Base-by-base conservation (phyloP, 2,113 vertebrate genomes). In the Heptranchias perlo region DNA sequence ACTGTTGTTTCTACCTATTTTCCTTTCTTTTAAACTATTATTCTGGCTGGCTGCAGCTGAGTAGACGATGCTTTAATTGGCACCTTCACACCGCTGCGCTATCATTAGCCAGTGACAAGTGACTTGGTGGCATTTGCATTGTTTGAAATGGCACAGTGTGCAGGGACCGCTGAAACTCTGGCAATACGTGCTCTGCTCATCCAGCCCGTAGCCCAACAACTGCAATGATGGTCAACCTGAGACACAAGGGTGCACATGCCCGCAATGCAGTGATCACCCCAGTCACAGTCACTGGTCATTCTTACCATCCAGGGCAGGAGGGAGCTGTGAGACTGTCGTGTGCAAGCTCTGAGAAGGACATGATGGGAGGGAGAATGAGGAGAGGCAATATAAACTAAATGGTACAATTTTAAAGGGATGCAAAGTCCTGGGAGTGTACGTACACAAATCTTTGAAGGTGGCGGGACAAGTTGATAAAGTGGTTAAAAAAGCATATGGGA, bases 81-180 rank as follows among this genome's bases (percentile, higher is more conserved):
- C 86, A 54, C 47, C 86, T 89, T 54, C 47, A 28, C 25, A 31
- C 4, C 10, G 28, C 47, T 54, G 86, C 23, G 86, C 47, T 89
- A 89, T 89, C 86, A 89, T 89, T 54, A 89, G 86, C 47, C 25
- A 28, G 86, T 89, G 86, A 89, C 86, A 76, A n/a, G 86, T 14
- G 47, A 28, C 49, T 52, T 52, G 86, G 86, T 31, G 49, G 73
- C 10, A 89, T 52, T 89, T 2, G 10, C 49, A 3, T 58, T 91
- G 31, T 35, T 91, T 1, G 87, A 35, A 31, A 61, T 58, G 87
- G 87, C 52, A 49, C 82, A 54, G 87, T 35, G 87, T 14, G 87
- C 31, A 58, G 52, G 31, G 13, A 52, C 5, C 58, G 52, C 31
- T 58, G 52, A 28, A 4, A 54, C 14, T 25, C 49, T 91, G 87